phyloP scores from a whole-genome alignment of 1,140 invertebrate genomes.

The Macrostomum lignano region DNA sequence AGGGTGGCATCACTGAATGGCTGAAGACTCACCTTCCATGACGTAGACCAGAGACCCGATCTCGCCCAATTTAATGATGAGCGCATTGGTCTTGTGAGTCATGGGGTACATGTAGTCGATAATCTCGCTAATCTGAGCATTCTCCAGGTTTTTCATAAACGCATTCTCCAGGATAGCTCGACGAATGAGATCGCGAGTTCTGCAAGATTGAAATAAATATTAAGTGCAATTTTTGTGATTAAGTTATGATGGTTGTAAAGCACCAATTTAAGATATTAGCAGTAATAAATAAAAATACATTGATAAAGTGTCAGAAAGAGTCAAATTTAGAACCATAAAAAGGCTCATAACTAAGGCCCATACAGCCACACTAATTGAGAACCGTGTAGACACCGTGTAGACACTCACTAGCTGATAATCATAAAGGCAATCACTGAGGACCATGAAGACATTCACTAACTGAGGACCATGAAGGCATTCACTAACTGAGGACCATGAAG shows the following conservation, averaged over 20 bases:
- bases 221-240: background rate
- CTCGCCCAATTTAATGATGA: conserved; percentile 92
- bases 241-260: background rate
- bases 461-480: too few relatives aligned
- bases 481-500: too few relatives aligned
- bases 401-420: too few relatives aligned
- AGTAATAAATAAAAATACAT: background rate
- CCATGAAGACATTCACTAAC: too few relatives aligned
- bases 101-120: conserved; percentile 98
- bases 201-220: conserved; percentile 28
- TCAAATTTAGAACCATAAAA: too few relatives aligned
- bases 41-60: conserved; percentile 88
- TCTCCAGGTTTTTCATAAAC: conserved; percentile 94
- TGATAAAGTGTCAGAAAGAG: too few relatives aligned
- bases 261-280: background rate
- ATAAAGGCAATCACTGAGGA: too few relatives aligned
- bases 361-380: too few relatives aligned
- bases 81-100: conserved; percentile 55
- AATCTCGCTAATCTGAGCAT: conserved; percentile 81
- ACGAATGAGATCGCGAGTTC: conserved; percentile 76
- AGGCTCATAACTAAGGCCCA: too few relatives aligned
- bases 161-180: conserved; percentile 90
- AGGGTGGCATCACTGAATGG: background rate
- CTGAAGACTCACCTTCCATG: conserved; percentile 57
- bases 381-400: too few relatives aligned